Base-by-base conservation (phyloP, 2,888 invertebrate genomes). In the Erpobdella octoculata region DNA sequence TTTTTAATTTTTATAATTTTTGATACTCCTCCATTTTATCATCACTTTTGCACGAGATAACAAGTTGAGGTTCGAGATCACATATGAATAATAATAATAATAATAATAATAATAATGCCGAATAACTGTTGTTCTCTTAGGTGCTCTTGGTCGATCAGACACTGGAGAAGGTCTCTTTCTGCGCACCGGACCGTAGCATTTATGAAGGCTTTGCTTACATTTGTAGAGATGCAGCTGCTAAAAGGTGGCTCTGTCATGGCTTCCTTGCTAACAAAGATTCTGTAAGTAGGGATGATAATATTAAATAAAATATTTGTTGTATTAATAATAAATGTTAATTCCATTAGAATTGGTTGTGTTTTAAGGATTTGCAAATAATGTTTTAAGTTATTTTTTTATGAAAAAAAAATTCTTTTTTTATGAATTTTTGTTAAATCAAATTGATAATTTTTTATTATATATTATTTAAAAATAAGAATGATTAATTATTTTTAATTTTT, bases 231-330 rank as follows among this genome's bases (percentile, higher is more conserved):
- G 98, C 97, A 73, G 95, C 97, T 18, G 96, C 96, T 0, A 88
- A 96, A 6, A 88, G 98, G 28, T 99, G 98, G 98, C 96, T 99
- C 94, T 98, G 98, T 82, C 98, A 99, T 85, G 98, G 97, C 53
- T 98, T 99, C 84, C 86, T 95, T 76, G 94, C 98, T 70, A 87
- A 91, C 70, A 91, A 94, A 82, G 96, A 97, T 85, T 90, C 93
- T 78, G 89, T 89, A 83, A 86, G 86, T 79, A 75, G 78, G 41
- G 46, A 12, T 21, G 21, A n/a, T 21, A 15, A 15, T 59, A 15
- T 59, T 59, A 21, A n/a, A 15, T n/a, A 12, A 9, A 21, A 59
- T 15, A 15, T 41, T 41, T n/a, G n/a, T 41, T 41, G n/a, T 15
- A 15, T 41, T 15, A 41, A 15, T 41, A n/a, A 41, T 41, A 15